Conservation (phyloP, 2,888 invertebrate genomes). For the Megaustenia siamemsis region DNA sequence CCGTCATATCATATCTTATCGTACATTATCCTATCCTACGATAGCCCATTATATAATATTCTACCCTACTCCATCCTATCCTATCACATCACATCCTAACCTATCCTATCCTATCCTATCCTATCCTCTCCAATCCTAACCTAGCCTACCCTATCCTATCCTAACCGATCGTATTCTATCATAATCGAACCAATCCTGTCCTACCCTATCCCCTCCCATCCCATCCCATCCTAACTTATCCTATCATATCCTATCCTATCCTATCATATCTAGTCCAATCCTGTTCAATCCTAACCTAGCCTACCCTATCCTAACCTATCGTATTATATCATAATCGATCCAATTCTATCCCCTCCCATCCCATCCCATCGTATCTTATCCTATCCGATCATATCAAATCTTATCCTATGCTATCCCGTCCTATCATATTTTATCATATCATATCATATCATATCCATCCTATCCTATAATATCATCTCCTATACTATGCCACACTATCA, state of each 20-base stretch:
- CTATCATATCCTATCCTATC: too few species aligned
- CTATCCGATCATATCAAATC: not conserved
- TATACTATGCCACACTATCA: not conserved
- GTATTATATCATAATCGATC: too few species aligned
- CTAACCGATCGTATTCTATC: not conserved
- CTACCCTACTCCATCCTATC: not conserved
- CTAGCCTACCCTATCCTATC: too few species aligned
- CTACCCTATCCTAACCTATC: too few species aligned
- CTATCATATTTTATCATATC: slow-evolving; percentile 2
- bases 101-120: not conserved
- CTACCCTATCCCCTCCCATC: not conserved
- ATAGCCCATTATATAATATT: too few species aligned
- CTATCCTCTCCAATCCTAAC: not conserved
- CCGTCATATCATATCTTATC: too few species aligned
- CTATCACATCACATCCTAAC: not conserved
- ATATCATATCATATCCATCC: slow-evolving; percentile 16
- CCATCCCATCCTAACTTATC: not conserved
- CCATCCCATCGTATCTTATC: too few species aligned
- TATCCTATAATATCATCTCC: slow-evolving; percentile 1
- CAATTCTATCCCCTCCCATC: too few species aligned
- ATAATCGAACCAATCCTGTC: not conserved
- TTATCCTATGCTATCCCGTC: too few species aligned
- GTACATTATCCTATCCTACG: too few species aligned
- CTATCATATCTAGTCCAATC: too few species aligned
- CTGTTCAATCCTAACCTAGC: too few species aligned